Conservation (phyloP, 2,797 vertebrate species). For the Moxostoma hubbsi region DNA sequence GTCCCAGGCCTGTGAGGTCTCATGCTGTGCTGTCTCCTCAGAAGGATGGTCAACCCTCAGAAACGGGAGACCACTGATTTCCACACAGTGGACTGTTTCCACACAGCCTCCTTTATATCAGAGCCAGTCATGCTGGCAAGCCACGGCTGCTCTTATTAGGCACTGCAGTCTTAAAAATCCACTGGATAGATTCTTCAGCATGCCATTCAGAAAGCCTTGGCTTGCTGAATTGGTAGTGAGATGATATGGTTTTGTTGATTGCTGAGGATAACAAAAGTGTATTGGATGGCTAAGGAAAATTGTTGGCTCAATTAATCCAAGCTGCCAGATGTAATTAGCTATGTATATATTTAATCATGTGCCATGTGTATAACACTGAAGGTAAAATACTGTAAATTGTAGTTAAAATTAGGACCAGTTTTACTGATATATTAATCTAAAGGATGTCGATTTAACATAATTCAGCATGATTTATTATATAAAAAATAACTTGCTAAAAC, state of each 20-base stretch:
- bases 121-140: constrained; percentile 27
- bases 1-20: constrained; percentile 52
- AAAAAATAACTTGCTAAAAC: too few species aligned
- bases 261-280: neutral
- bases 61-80: constrained; percentile 28
- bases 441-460: too few species aligned
- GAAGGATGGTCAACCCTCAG: constrained; percentile 53
- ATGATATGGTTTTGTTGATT: neutral
- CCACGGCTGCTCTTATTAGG: neutral
- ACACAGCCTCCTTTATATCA: constrained; percentile 11
- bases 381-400: too few species aligned
- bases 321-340: neutral
- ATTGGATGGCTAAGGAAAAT: neutral
- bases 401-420: too few species aligned
- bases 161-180: constrained; percentile 11
- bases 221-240: neutral
- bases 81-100: constrained; percentile 20
- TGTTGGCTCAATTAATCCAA: constrained; percentile 9
- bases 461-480: too few species aligned
- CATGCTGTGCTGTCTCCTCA: constrained; percentile 53
- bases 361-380: too few species aligned
- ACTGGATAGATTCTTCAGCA: constrained; percentile 18
- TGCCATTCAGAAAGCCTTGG: neutral
- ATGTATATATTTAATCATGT: too few species aligned
- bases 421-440: too few species aligned